A percentile compares a stretch with the other conserved stretches of the same genome.
phyloP scores from a whole-genome alignment of 2,888 invertebrate genomes.

The Volucella inanis region DNA sequence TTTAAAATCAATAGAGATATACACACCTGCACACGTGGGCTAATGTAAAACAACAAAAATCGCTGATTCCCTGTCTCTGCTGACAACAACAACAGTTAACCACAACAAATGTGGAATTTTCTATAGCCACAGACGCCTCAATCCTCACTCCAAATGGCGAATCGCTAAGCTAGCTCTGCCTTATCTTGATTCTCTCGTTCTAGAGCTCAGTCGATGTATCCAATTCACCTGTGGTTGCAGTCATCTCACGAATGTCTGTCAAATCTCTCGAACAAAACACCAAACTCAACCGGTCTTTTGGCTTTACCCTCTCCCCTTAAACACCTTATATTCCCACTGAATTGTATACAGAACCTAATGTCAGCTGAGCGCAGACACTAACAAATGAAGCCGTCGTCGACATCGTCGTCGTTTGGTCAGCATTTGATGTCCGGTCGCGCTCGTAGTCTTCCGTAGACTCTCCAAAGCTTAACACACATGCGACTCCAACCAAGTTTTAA shows the following conservation, averaged over 20 bases:
- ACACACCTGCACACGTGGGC: conserved; percentile 26
- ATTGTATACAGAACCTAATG: conserved; percentile 22
- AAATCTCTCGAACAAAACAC: conserved; percentile 34
- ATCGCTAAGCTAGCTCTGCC: conserved; percentile 23
- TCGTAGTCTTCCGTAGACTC: conserved; percentile 70
- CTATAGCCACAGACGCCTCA: conserved; percentile 19
- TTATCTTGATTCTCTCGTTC: conserved; percentile 26
- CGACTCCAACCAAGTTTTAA: conserved; percentile 16
- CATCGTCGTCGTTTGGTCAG: conserved; percentile 18
- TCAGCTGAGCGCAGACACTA: conserved; percentile 55
- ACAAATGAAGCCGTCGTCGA: conserved; percentile 25
- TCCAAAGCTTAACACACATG: conserved; percentile 60
- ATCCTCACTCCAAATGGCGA: conserved; percentile 24
- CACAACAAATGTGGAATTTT: conserved; percentile 62
- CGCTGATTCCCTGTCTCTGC: conserved; percentile 29
- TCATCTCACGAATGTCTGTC: conserved; percentile 51
- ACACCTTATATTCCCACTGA: conserved; percentile 27
- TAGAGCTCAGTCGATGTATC: conserved; percentile 26
- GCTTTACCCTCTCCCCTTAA: conserved; percentile 4
- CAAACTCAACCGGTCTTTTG: conserved; percentile 55
- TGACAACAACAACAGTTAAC: conserved; percentile 56
- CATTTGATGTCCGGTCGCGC: conserved; percentile 68
- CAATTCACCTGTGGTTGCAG: conserved; percentile 57
- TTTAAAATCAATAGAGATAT: no score
- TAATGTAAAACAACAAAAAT: background rate